phyloP scores from a whole-genome alignment of 2,797 vertebrate genomes.

The Amblyraja radiata region DNA sequence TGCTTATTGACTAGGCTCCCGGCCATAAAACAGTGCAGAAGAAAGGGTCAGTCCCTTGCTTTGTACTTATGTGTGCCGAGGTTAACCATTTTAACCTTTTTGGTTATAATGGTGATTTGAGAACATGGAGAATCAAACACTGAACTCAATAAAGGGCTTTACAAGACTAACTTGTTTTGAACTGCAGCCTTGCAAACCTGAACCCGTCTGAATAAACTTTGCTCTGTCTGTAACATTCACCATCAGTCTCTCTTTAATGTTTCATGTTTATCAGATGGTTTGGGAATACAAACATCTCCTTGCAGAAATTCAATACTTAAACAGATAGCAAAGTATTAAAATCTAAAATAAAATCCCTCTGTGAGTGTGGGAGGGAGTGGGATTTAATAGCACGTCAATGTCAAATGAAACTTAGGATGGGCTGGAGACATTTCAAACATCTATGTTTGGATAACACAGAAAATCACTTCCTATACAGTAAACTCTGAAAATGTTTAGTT shows the following conservation, averaged over 20 bases:
- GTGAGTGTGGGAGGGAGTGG: no score
- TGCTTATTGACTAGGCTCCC: neutral
- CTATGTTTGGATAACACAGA: slow-evolving; percentile 29
- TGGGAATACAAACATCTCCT: neutral
- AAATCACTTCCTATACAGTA: slow-evolving; percentile 34
- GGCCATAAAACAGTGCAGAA: slow-evolving; percentile 16
- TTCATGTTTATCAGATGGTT: neutral
- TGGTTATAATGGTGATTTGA: slow-evolving; percentile 32
- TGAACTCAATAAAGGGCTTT: slow-evolving; percentile 22
- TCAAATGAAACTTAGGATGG: slow-evolving; percentile 26
- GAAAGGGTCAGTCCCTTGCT: slow-evolving; percentile 11
- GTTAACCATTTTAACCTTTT: slow-evolving; percentile 32
- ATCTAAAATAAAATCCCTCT: neutral
- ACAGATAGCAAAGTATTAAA: neutral
- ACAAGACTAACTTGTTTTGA: slow-evolving; percentile 24
- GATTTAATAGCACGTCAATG: neutral
- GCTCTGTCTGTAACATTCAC: neutral
- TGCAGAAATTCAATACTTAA: neutral
- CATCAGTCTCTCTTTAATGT: neutral
- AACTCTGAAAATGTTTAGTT: slow-evolving; percentile 35
- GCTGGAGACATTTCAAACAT: slow-evolving; percentile 22
- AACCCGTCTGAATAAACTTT: neutral
- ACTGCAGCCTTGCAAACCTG: neutral
- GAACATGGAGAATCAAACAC: slow-evolving; percentile 18
- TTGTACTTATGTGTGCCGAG: slow-evolving; percentile 16